Evolutionary conservation across 1,140 invertebrate species (phyloP).

Genomic region (Catajapyx aquilonaris): DNA sequence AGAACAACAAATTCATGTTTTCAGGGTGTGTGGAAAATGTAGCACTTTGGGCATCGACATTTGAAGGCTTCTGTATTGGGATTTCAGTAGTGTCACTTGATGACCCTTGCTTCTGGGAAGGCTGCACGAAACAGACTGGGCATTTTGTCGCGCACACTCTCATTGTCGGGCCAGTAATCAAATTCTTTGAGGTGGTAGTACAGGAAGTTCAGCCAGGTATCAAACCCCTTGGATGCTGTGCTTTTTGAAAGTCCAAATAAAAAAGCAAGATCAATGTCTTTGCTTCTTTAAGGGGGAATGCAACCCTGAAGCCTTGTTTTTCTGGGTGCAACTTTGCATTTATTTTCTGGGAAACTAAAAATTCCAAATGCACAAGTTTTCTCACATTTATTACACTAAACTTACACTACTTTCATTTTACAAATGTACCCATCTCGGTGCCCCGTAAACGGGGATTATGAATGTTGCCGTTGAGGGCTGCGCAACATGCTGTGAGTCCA

Average conservation of each 20-base stretch:
- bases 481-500: too few species aligned
- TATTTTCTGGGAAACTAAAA: too few species aligned
- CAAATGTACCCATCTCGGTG: too few species aligned
- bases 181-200: constrained; percentile 11
- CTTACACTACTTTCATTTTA: too few species aligned
- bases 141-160: constrained; percentile 12
- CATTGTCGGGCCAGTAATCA: constrained; percentile 13
- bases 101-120: constrained; percentile 14
- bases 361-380: too few species aligned
- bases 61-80: constrained; percentile 10
- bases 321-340: too few species aligned
- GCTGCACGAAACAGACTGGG: constrained; percentile 13
- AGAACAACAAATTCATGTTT: constrained; percentile 10
- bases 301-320: too few species aligned
- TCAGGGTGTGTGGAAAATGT: constrained; percentile 14
- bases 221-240: constrained; percentile 12
- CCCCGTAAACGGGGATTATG: too few species aligned
- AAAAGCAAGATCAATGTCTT: constrained; percentile 12
- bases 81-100: constrained; percentile 16
- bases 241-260: constrained; percentile 12
- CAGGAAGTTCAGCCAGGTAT: constrained; percentile 15
- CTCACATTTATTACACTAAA: too few species aligned
- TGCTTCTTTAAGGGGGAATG: too few species aligned
- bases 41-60: constrained; percentile 13
- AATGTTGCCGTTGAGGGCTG: too few species aligned